Evolutionary conservation across 2,797 vertebrate genomes (phyloP).

Genomic region (Tympanoctomys barrerae): DNA sequence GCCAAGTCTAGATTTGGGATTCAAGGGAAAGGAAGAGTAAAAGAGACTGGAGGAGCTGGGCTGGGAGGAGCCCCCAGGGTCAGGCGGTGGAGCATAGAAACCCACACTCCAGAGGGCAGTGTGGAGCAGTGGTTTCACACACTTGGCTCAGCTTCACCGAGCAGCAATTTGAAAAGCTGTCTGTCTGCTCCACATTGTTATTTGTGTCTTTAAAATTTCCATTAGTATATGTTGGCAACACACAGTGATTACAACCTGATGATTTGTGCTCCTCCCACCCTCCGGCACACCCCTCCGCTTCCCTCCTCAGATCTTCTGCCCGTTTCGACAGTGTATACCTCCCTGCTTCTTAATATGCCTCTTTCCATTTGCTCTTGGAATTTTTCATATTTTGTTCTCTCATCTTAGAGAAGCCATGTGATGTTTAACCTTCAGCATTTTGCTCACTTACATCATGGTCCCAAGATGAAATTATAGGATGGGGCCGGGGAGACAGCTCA

Average conservation of each 20-base stretch:
- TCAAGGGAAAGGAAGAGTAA: background rate
- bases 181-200: background rate
- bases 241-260: background rate
- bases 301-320: background rate
- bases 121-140: background rate
- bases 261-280: background rate
- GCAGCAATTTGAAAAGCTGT: background rate
- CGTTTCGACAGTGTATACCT: background rate
- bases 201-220: background rate
- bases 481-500: too few species aligned
- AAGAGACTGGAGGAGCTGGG: background rate
- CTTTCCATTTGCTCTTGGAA: background rate
- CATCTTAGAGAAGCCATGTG: background rate
- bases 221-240: background rate
- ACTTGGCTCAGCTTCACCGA: background rate
- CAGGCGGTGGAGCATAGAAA: rapidly evolving
- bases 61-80: background rate
- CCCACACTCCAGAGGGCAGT: too few species aligned
- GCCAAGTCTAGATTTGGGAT: background rate
- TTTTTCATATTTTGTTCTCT: background rate
- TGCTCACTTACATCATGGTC: background rate
- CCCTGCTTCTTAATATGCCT: background rate
- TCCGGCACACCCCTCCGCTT: background rate
- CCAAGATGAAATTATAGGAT: background rate
- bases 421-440: background rate